A percentile compares a stretch with the other conserved stretches of the same genome.
Evolutionary conservation across 2,113 vertebrate species (phyloP).

Genomic region (Hippoglossus stenolepis): DNA sequence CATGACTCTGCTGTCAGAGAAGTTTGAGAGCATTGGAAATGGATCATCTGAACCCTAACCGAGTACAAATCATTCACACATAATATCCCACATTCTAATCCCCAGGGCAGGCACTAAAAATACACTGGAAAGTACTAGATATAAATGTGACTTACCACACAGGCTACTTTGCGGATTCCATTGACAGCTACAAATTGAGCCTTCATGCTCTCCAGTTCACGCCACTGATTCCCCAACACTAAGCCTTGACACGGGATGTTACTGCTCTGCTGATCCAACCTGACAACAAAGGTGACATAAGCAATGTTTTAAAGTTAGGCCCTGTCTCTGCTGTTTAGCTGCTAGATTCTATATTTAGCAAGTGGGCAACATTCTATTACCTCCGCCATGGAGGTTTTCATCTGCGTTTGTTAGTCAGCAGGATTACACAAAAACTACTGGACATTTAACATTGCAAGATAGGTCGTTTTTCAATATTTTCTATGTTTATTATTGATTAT

Average conservation of each 20-base stretch:
- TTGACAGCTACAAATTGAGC: slow-evolving; percentile 96
- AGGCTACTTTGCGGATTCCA: slow-evolving; percentile 95
- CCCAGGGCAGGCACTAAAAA: neutral
- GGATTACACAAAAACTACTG: too few species aligned
- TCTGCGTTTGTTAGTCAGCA: too few species aligned
- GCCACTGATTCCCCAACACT: slow-evolving; percentile 90
- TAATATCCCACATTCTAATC: neutral
- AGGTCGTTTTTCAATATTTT: too few species aligned
- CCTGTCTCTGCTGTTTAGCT: too few species aligned
- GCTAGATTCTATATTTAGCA: neutral
- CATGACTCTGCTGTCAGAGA: neutral
- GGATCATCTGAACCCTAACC: neutral
- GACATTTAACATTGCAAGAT: too few species aligned
- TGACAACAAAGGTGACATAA: slow-evolving; percentile 54
- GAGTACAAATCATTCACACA: neutral
- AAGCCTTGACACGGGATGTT: slow-evolving; percentile 84
- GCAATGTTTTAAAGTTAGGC: neutral
- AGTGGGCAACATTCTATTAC: neutral
- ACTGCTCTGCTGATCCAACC: slow-evolving; percentile 88
- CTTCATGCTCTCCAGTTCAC: slow-evolving; percentile 96
- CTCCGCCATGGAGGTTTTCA: too few species aligned
- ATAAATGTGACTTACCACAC: slow-evolving; percentile 85
- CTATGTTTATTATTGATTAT: too few species aligned
- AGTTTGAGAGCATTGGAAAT: neutral
- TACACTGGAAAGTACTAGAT: neutral